Conservation (phyloP, 2,888 invertebrate genomes). For the Ischnus inquisitorius region DNA sequence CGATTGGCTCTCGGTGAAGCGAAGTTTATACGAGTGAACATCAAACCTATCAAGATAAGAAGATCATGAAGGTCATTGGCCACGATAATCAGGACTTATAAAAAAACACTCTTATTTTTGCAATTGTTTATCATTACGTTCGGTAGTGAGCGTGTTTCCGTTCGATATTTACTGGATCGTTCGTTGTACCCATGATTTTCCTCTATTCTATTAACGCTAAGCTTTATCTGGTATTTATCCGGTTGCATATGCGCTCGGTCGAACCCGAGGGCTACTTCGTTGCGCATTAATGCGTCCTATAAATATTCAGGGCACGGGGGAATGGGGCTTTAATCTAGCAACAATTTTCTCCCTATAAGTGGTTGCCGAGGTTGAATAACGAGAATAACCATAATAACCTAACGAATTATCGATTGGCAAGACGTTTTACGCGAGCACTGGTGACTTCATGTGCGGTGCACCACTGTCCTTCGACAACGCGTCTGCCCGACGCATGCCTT, state of each 20-base stretch:
- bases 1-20: neutral
- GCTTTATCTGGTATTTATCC: conserved; percentile 16
- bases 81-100: neutral
- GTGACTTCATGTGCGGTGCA: conserved; percentile 30
- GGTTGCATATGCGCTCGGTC: conserved; percentile 26
- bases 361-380: conserved; percentile 51
- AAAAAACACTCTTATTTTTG: neutral
- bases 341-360: conserved; percentile 63
- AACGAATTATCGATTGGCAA: conserved; percentile 59
- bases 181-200: conserved; percentile 36
- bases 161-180: conserved; percentile 58
- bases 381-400: conserved; percentile 62
- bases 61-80: neutral
- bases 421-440: conserved; percentile 49
- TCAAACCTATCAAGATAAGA: neutral
- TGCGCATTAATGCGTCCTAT: conserved; percentile 65
- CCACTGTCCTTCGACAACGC: neutral
- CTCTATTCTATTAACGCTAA: conserved; percentile 36
- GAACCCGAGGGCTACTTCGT: conserved; percentile 39
- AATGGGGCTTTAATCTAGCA: conserved; percentile 67
- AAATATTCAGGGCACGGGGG: conserved; percentile 63
- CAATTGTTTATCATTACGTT: neutral
- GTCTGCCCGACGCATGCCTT: neutral
- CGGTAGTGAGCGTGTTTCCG: neutral
- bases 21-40: neutral